Base-by-base conservation (phyloP, 2,888 invertebrate species). In the Tigriopus californicus region DNA sequence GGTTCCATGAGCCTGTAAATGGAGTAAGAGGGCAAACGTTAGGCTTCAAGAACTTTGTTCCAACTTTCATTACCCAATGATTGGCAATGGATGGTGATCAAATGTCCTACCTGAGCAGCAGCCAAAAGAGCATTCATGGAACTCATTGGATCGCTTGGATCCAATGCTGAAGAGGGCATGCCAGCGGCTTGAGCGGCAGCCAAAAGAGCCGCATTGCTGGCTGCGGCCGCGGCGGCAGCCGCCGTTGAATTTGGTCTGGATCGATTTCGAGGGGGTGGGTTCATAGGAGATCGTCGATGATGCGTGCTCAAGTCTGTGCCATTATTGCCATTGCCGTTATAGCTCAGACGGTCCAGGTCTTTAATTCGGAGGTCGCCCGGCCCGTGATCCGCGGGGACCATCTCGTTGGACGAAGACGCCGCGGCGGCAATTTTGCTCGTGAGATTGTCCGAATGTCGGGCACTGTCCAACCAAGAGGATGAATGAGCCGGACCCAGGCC, bases 81-180 rank as follows among this genome's bases (percentile, higher is more conserved):
- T 12, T 13, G 13, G 13, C 11, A 12, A 41, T 12, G 13, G 11
- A 44, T 44, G 18, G n/a, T 3, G n/a, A 6, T 44, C 44, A 41
- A 10, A 15, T 22, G 4, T 3, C 52, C 2, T 20, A 51, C 52
- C 57, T 57, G 44, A 46, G 57, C 57, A 20, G 57, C 57, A 12
- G 57, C 57, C 13, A 57, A 6, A 4, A 57, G 57, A 8, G 57
- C 57, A 24, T 40, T 41, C 42, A 57, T 57, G 18, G 57, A 57
- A n/a, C 40, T 20, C 57, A 57, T 57, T 12, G 57, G 57, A 24
- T 57, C 57, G 40, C 22, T 22, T 12, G 52, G 52, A 24, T 51
- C 52, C 33, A 51, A 51, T 18, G 52, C 52, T 24, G 22, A 24
- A 22, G 25, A 25, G n/a, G 52, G 52, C 52, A 44, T 44, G 4